Evolutionary conservation across 2,113 vertebrate genomes (phyloP).

Genomic region (Etia nguti): DNA sequence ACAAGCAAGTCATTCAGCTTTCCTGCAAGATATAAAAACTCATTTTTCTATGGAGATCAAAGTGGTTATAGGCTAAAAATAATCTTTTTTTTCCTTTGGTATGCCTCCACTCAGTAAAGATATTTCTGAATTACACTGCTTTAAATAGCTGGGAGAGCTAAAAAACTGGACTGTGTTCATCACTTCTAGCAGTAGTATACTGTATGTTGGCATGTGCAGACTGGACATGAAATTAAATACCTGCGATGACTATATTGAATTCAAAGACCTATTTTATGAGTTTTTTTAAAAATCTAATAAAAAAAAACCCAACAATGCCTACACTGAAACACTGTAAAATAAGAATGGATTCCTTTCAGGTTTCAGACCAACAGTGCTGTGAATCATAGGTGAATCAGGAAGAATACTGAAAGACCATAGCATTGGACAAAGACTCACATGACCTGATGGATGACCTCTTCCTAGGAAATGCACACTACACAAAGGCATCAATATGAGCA

Average conservation of each 20-base stretch:
- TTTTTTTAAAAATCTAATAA: background rate
- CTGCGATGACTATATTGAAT: background rate
- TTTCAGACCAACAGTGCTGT: background rate
- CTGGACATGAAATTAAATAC: background rate
- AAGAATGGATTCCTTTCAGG: background rate
- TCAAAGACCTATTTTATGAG: background rate
- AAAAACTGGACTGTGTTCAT: background rate
- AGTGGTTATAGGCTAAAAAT: background rate
- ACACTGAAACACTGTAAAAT: background rate
- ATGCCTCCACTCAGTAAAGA: background rate
- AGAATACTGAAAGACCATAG: background rate
- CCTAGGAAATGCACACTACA: background rate
- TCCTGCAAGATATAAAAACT: background rate
- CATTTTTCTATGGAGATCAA: background rate
- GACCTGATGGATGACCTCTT: conserved; percentile 20
- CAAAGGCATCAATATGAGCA: conserved; percentile 22
- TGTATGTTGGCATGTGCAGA: background rate
- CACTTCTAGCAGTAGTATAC: background rate
- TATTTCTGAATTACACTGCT: background rate
- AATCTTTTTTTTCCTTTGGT: background rate
- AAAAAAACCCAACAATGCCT: background rate
- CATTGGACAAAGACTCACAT: background rate
- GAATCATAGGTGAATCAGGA: conserved; percentile 40
- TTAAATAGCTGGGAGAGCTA: background rate
- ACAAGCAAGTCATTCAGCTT: background rate